These are phyloP conservation scores for Hylyphantes graminicola DNA, from an alignment of 1,140 invertebrate species.

Conservation along the genomic window DNA sequence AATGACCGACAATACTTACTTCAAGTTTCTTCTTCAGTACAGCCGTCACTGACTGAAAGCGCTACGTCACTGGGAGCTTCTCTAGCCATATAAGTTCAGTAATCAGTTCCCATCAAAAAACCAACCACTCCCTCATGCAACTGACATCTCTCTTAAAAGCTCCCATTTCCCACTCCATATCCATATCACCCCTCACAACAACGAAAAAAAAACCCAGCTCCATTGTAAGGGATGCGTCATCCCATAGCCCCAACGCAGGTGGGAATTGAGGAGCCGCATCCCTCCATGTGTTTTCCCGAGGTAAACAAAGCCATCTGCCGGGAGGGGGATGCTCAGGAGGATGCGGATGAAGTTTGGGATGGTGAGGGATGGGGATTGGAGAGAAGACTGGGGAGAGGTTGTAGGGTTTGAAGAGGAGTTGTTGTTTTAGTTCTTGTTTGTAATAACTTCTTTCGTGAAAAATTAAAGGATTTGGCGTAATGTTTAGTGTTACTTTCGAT, in stretches of 20 bases:
- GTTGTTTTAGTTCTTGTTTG: not conserved
- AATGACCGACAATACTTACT: no score
- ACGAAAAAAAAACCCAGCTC: not conserved
- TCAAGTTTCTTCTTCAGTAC: no score
- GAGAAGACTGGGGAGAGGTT: constrained; percentile 5
- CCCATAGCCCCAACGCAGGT: constrained; percentile 51
- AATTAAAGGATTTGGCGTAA: not conserved
- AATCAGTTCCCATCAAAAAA: no score
- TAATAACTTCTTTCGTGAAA: no score
- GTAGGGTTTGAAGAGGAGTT: constrained; percentile 2
- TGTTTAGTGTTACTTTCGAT: no score
- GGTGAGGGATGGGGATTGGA: not conserved
- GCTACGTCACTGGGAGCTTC: no score
- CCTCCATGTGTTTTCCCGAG: constrained; percentile 56
- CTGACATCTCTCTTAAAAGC: no score
- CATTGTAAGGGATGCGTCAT: not conserved
- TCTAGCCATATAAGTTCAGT: no score
- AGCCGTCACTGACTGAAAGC: no score
- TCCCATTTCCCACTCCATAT: not conserved
- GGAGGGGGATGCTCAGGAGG: constrained; percentile 9
- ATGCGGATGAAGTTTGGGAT: not conserved
- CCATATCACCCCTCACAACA: not conserved
- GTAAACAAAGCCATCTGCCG: constrained; percentile 59
- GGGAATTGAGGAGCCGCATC: constrained; percentile 51
- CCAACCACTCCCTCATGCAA: no score